Percentiles rank a stretch among this genome's conserved stretches.
These are phyloP conservation scores for Notechis scutatus DNA, from an alignment of 2,113 vertebrate genomes.

Conservation along the genomic window DNA sequence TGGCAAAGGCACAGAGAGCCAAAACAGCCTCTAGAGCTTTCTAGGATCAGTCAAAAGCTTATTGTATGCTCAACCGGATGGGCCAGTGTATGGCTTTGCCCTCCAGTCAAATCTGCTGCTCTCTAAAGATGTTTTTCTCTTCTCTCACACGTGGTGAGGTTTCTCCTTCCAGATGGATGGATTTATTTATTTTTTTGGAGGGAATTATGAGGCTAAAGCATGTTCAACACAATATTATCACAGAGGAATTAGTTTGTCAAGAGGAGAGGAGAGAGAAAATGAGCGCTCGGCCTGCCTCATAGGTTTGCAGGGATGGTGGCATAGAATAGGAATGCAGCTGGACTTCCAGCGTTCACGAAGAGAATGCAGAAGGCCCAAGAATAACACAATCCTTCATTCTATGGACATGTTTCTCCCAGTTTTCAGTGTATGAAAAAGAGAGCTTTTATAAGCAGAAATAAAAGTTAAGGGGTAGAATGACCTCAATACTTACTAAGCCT, in stretches of 20 bases:
- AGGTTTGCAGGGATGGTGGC: slow-evolving; percentile 51
- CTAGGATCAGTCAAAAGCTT: slow-evolving; percentile 43
- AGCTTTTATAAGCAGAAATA: slow-evolving; percentile 10
- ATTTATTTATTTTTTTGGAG: slow-evolving; percentile 26
- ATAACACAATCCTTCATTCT: slow-evolving; percentile 58
- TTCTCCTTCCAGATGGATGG: slow-evolving; percentile 63
- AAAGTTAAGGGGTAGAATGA: background rate
- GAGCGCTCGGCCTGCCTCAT: slow-evolving; percentile 52
- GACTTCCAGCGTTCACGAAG: slow-evolving; percentile 40
- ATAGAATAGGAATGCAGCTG: slow-evolving; percentile 52
- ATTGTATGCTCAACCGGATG: slow-evolving; percentile 32
- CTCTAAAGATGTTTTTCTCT: slow-evolving; percentile 39
- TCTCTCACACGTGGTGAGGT: slow-evolving; percentile 44
- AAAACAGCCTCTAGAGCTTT: slow-evolving; percentile 1
- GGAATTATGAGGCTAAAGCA: slow-evolving; percentile 42
- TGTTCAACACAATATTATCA: slow-evolving; percentile 52
- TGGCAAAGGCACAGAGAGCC: slow-evolving; percentile 39
- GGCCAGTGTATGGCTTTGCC: slow-evolving; percentile 49
- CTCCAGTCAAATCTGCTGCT: slow-evolving; percentile 52
- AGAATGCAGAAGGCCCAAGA: slow-evolving; percentile 58
- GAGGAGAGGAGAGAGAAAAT: slow-evolving; percentile 58
- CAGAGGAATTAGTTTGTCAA: slow-evolving; percentile 58
- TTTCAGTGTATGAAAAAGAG: slow-evolving; percentile 46
- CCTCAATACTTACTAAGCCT: background rate
- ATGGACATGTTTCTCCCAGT: slow-evolving; percentile 50